A percentile compares a stretch with the other conserved stretches of the same genome.
phyloP scores from a whole-genome alignment of 1,140 invertebrate genomes.

The Leptopilina boulardi region DNA sequence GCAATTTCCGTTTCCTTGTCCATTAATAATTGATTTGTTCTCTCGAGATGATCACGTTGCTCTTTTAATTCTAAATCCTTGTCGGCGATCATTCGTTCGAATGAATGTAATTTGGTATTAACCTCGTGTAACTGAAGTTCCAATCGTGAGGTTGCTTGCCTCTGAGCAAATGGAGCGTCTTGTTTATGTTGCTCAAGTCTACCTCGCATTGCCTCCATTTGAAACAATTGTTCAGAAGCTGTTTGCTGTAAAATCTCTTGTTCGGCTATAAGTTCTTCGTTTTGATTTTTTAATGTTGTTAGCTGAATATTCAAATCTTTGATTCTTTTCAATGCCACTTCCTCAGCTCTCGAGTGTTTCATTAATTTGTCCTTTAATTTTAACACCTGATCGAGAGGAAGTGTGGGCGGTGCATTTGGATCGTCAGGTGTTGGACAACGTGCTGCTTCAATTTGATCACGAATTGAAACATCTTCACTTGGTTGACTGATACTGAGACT shows the following conservation, averaged over 20 bases:
- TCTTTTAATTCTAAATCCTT: conserved; percentile 71
- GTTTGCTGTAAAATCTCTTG: conserved; percentile 87
- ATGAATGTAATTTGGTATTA: conserved; percentile 63
- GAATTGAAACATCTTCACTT: conserved; percentile 87
- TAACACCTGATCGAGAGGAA: conserved; percentile 78
- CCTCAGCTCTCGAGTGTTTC: conserved; percentile 82
- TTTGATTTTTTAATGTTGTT: conserved; percentile 76
- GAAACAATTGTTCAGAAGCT: conserved; percentile 86
- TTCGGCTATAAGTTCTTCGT: conserved; percentile 87
- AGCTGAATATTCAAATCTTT: conserved; percentile 86
- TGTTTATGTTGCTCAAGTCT: conserved; percentile 86
- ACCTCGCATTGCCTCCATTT: conserved; percentile 86
- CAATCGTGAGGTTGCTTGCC: conserved; percentile 81
- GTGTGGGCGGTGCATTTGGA: conserved; percentile 64
- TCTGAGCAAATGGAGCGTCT: conserved; percentile 82
- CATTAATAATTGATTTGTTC: conserved; percentile 70
- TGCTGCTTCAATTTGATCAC: conserved; percentile 78
- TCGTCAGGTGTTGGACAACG: conserved; percentile 73
- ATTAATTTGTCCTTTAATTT: conserved; percentile 82
- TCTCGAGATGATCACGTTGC: conserved; percentile 71
- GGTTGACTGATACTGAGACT: conserved; percentile 81
- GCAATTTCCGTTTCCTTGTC: conserved; percentile 78
- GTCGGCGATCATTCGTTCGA: conserved; percentile 65
- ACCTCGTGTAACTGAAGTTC: conserved; percentile 82
- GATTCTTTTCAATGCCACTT: conserved; percentile 84